phyloP scores from a whole-genome alignment of 1,140 invertebrate species.

The Cephus cinctus region DNA sequence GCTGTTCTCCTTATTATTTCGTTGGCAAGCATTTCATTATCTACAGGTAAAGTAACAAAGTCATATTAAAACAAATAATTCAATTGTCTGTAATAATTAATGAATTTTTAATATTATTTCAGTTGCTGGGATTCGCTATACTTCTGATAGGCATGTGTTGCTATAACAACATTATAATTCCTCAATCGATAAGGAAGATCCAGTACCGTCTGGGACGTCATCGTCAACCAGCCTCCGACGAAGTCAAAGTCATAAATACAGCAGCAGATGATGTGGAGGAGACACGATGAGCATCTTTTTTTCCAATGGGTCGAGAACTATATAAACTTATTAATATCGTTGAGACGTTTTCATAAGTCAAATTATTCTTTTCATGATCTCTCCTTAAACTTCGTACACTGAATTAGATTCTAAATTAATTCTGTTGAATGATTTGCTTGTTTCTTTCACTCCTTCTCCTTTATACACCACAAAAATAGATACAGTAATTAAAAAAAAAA shows the following conservation, averaged over 20 bases:
- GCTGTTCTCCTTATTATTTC: conserved; percentile 71
- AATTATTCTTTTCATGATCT: too few species aligned
- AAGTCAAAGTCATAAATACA: conserved; percentile 43
- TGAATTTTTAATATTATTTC: conserved; percentile 16
- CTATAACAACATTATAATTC: conserved; percentile 73
- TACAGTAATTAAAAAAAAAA: too few species aligned
- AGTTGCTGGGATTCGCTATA: conserved; percentile 67
- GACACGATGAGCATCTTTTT: conserved; percentile 18
- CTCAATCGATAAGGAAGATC: conserved; percentile 43
- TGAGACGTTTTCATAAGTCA: too few species aligned
- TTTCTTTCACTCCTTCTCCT: too few species aligned
- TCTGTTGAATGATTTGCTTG: too few species aligned
- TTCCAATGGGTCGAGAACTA: too few species aligned
- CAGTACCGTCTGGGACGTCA: conserved; percentile 32
- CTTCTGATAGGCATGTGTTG: conserved; percentile 74
- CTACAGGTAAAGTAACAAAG: conserved; percentile 63
- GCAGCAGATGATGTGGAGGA: conserved; percentile 45
- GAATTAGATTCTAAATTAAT: too few species aligned
- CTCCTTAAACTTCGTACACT: too few species aligned
- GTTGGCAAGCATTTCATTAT: conserved; percentile 79
- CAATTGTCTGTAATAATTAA: conserved; percentile 15
- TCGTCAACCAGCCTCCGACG: conserved; percentile 30
- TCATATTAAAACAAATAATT: conserved; percentile 8
- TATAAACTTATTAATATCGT: too few species aligned
- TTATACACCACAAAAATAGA: too few species aligned